Base-by-base conservation (phyloP, 2,797 vertebrate genomes). In the Danio aesculapii region DNA sequence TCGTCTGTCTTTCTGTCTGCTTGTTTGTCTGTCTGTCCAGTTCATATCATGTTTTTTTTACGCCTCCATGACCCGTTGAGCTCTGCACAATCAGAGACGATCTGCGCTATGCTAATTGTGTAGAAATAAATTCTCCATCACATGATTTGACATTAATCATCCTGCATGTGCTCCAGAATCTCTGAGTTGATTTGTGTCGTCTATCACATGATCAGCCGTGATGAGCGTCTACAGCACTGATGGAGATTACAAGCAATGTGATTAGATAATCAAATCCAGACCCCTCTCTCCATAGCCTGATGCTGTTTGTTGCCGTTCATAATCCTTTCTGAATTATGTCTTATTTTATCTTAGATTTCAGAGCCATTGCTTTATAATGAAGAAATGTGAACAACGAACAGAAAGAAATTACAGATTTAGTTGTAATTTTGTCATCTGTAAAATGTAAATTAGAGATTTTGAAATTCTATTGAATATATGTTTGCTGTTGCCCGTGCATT, bases 211-310 rank as follows among this genome's bases (percentile, higher is more conserved):
- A 95, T 93, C 93, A 92, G 87, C 88, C 70, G 68, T 84, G 84
- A 85, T 88, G 91, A 93, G 88, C 87, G 90, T 93, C 90, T 88
- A 89, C 89, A 88, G 87, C 90, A 83, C 88, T 78, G 88, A 92
- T 92, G 89, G 89, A 90, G 90, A 92, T 91, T 92, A 92, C 91
- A 93, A 95, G 93, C 91, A 92, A 92, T 94, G 90, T 93, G 92
- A 95, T 94, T 94, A 94, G 90, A 92, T 94, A 93, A 94, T 95
- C 92, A 94, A 92, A 94, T 92, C 90, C 89, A 93, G 92, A 92
- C 91, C 90, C 72, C 66, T 57, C 47, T 78, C 41, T 90, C 62
- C 87, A 82, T 84, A 92, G 89, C 44, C 75, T 85, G 62, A 75
- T 85, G 79, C 88, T 92, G 90, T 93, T 92, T 92, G 90, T 92